Evolutionary conservation across 2,113 vertebrate genomes (phyloP).

Genomic region (Chaenocephalus aceratus): DNA sequence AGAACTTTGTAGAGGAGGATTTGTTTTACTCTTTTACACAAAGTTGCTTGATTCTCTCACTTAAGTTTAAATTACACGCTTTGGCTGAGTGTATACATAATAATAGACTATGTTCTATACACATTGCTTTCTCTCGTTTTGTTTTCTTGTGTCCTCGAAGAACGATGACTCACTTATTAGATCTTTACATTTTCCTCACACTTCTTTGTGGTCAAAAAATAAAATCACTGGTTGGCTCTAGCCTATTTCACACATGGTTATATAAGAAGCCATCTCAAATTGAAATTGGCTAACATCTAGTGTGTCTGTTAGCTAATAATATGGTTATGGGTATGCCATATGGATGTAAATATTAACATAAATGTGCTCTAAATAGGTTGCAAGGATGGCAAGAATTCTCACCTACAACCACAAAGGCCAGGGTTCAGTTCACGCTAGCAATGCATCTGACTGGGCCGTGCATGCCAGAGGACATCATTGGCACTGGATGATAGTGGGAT

Average conservation of each 20-base stretch:
- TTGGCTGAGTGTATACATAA: background rate
- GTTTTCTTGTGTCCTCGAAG: background rate
- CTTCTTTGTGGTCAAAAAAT: background rate
- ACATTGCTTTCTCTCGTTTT: background rate
- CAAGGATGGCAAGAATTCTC: background rate
- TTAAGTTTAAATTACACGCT: background rate
- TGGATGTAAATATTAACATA: background rate
- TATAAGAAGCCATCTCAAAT: background rate
- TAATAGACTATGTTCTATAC: background rate
- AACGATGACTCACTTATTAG: background rate
- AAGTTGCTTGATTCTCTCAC: background rate
- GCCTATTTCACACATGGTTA: background rate
- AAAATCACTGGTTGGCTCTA: background rate
- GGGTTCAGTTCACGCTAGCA: background rate
- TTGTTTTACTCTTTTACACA: background rate
- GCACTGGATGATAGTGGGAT: background rate
- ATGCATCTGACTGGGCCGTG: background rate
- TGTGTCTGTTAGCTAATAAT: background rate
- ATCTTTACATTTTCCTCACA: background rate
- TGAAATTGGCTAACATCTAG: background rate
- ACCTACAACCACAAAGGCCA: background rate
- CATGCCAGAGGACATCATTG: background rate
- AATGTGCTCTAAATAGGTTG: conserved; percentile 2
- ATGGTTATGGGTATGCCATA: conserved; percentile 10
- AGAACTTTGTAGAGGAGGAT: conserved; percentile 47